A percentile compares a stretch with the other conserved stretches of the same genome.
Conservation (phyloP, 2,113 vertebrate species). For the Arizona elegans region DNA sequence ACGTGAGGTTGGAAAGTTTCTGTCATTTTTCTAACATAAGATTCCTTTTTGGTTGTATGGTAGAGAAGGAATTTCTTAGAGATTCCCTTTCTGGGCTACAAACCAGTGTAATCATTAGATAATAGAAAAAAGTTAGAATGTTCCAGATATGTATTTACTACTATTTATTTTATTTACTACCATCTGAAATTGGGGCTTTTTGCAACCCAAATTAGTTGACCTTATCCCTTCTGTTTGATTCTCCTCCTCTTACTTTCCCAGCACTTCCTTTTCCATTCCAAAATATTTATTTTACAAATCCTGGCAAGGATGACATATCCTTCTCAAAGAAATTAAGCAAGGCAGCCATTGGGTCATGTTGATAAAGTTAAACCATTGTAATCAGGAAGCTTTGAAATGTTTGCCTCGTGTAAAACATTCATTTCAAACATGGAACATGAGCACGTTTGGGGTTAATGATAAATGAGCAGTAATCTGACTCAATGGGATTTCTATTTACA, state of each 20-base stretch:
- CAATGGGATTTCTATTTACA: neutral
- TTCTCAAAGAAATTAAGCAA: neutral
- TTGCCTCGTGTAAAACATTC: neutral
- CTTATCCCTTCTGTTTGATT: neutral
- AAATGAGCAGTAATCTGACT: neutral
- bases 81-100: neutral
- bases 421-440: neutral
- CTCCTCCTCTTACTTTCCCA: neutral
- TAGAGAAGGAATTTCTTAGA: neutral
- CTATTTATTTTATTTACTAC: neutral
- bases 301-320: neutral
- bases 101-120: neutral
- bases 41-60: neutral
- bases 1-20: neutral
- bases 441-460: neutral
- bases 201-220: neutral
- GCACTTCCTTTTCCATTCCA: neutral
- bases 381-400: neutral
- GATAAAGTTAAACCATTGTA: neutral
- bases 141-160: neutral
- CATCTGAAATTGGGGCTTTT: neutral
- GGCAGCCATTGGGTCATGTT: neutral
- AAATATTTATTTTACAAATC: neutral
- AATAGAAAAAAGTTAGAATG: neutral
- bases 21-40: neutral